phyloP scores from a whole-genome alignment of 2,113 vertebrate species.

The Apodemus speciosus region DNA sequence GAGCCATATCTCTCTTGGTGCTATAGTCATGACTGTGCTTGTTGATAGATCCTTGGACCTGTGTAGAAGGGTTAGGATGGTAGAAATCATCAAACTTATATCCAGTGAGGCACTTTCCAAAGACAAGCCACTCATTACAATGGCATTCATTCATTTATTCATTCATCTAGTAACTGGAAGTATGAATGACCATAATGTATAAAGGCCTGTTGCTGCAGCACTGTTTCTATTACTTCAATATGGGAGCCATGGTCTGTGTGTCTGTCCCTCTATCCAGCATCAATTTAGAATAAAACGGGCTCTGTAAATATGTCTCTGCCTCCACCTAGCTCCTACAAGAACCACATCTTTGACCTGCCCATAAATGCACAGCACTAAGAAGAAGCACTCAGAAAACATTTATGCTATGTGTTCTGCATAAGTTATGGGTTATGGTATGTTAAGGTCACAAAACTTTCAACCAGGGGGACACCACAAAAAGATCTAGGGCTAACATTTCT shows the following conservation, averaged over 20 bases:
- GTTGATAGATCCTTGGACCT: not conserved
- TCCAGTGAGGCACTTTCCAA: constrained; percentile 14
- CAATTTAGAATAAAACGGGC: not conserved
- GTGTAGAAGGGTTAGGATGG: not conserved
- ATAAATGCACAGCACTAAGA: not conserved
- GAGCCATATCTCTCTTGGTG: not conserved
- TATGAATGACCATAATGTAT: not conserved
- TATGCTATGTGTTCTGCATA: not conserved
- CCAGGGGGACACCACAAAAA: not conserved
- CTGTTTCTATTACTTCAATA: not conserved
- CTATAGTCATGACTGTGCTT: not conserved
- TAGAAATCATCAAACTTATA: not conserved
- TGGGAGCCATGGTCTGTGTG: not conserved
- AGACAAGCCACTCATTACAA: not conserved
- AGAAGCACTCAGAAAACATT: not conserved
- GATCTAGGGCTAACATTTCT: not conserved
- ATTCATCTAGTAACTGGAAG: not conserved
- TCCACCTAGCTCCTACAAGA: not conserved
- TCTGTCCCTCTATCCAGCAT: not conserved
- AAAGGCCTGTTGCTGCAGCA: not conserved
- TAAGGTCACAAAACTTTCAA: constrained; percentile 8
- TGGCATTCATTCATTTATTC: not conserved
- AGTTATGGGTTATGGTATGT: not conserved
- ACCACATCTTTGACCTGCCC: not conserved
- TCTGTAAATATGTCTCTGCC: not conserved